A percentile compares a stretch with the other conserved stretches of the same genome.
phyloP scores from a whole-genome alignment of 1,140 invertebrate genomes.

The Zaprionus gabonicus region DNA sequence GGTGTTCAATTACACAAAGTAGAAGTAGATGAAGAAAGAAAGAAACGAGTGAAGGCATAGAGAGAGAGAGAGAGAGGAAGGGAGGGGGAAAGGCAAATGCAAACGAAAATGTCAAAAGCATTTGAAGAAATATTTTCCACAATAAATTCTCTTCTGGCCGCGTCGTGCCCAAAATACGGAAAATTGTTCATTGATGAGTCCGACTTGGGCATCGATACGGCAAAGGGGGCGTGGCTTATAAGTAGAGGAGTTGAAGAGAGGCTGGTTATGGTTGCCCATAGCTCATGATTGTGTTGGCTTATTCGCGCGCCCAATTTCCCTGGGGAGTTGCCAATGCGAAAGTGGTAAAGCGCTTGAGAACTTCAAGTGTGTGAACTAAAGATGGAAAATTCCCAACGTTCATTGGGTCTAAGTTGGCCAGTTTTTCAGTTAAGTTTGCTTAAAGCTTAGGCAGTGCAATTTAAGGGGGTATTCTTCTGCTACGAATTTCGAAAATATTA shows the following conservation, averaged over 20 bases:
- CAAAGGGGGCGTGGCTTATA: neutral
- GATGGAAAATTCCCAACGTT: neutral
- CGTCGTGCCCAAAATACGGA: conserved; percentile 35
- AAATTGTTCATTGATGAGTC: conserved; percentile 38
- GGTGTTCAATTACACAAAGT: conserved; percentile 55
- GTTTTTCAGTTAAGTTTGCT: neutral
- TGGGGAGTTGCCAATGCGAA: neutral
- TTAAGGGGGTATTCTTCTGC: neutral
- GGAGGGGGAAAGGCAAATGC: neutral
- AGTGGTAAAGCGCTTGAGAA: neutral
- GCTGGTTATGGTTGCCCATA: neutral
- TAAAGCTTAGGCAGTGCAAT: neutral
- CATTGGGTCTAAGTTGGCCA: too few species aligned
- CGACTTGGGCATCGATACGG: conserved; percentile 11
- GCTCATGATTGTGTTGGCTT: conserved; percentile 1
- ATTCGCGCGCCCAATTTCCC: conserved; percentile 2
- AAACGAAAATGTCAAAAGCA: conserved; percentile 40
- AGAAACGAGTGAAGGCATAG: neutral
- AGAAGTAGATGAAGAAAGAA: conserved; percentile 10
- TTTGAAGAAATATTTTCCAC: conserved; percentile 46
- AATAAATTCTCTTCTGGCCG: conserved; percentile 31
- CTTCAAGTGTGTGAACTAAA: neutral
- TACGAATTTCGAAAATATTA: neutral
- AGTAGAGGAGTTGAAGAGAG: neutral
- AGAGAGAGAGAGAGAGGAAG: neutral